phyloP scores from a whole-genome alignment of 1,140 invertebrate genomes.

The Apis laboriosa region DNA sequence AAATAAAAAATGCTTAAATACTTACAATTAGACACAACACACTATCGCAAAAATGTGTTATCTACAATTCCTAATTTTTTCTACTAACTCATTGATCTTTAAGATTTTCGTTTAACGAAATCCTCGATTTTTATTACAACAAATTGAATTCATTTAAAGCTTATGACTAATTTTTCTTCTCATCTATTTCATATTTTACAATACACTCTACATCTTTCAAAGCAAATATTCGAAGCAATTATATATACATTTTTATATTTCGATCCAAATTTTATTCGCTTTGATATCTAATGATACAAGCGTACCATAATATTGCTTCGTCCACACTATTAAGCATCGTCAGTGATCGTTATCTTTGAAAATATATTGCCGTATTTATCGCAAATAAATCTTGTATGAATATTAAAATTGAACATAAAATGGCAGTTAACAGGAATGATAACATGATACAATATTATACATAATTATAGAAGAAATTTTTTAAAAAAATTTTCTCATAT shows the following conservation, averaged over 20 bases:
- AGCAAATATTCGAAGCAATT: neutral
- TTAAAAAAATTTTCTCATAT: constrained; percentile 1
- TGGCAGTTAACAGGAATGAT: constrained; percentile 67
- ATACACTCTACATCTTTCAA: neutral
- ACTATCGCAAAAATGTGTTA: neutral
- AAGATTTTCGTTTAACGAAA: neutral
- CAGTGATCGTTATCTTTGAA: neutral
- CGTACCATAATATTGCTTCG: too few relatives aligned
- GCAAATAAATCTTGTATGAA: neutral
- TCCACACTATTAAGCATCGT: neutral
- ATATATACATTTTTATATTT: neutral
- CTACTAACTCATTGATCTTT: neutral
- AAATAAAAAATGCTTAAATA: neutral
- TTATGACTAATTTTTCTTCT: neutral
- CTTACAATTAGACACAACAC: neutral
- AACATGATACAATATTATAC: constrained; percentile 29
- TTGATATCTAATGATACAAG: neutral
- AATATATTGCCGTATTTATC: constrained; percentile 8
- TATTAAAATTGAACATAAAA: constrained; percentile 24
- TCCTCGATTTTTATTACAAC: neutral
- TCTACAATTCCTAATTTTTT: neutral
- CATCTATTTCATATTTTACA: neutral
- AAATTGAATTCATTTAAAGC: neutral
- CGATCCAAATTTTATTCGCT: neutral
- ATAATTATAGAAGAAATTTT: neutral